Base-by-base conservation (phyloP, 1,140 invertebrate genomes). In the Drosophila saltans region DNA sequence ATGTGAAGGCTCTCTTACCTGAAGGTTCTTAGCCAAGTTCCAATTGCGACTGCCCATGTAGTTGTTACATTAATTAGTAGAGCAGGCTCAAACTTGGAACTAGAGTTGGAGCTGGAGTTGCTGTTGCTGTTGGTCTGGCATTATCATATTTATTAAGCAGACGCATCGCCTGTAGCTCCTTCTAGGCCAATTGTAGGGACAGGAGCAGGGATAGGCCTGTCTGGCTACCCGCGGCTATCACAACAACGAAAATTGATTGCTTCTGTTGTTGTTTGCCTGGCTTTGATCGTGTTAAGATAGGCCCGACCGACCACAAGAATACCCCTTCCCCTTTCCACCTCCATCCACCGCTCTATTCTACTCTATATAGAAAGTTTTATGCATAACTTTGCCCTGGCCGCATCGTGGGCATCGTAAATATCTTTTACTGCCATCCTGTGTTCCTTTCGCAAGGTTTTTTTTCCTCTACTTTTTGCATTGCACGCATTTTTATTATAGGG, bases 221-320 rank as follows among this genome's bases (percentile, higher is more conserved):
- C 81, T 90, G 86, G 82, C 86, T 86, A 90, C 86, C 85, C 88
- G 81, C 85, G 86, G 85, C 85, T 90, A 90, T 90, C 85, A 90
- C 86, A 90, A 90, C 85, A 90, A 90, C 85, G 85, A 90, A 90
- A 90, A 90, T 90, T 90, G 85, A 90, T 90, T 90, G 85, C 85
- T 90, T 90, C 85, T 90, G 85, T 86, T 86, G 83, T 86, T 86
- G 83, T 88, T 7, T 36, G 80, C 69, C 79, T 90, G 81, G 85
- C 78, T 89, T 90, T 90, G 85, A 90, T 90, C 86, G 85, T 86
- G 81, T 90, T 90, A 90, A 90, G 85, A 90, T 89, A 89, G 86
- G 75, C 48, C 61, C 58, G 45, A 36, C 45, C 7, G 60, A 16
- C 60, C 40, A 43, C 26, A 28, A 28, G 24, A 62, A 28, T 8